A percentile compares a stretch with the other conserved stretches of the same genome.
Conservation (phyloP, 2,113 vertebrate species). For the Balaeniceps rex region DNA sequence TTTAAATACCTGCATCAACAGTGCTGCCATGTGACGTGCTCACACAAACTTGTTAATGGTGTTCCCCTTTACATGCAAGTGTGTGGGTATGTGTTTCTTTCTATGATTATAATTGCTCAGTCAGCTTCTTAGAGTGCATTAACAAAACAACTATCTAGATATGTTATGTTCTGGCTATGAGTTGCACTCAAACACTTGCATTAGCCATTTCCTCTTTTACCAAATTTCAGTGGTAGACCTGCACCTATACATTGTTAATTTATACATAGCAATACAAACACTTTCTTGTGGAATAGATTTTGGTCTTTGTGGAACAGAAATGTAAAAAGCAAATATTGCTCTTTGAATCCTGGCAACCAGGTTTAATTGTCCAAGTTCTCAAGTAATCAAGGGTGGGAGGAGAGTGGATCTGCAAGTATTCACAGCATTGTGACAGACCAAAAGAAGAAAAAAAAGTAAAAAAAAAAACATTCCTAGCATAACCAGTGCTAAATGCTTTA, state of each 20-base stretch:
- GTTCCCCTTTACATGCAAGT: background rate
- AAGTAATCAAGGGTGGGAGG: background rate
- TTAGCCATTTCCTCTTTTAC: background rate
- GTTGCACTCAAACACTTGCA: background rate
- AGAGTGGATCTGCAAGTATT: background rate
- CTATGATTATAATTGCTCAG: background rate
- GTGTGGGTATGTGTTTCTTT: background rate
- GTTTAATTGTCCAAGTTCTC: background rate
- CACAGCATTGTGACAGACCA: background rate
- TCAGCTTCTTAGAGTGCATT: background rate
- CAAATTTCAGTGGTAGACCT: background rate
- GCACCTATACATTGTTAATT: background rate
- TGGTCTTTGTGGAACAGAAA: background rate
- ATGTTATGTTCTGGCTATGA: background rate
- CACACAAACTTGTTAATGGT: background rate
- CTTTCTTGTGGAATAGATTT: background rate
- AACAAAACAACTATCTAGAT: background rate
- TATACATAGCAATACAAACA: background rate
- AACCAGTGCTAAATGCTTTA: slow-evolving; percentile 22
- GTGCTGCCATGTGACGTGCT: background rate
- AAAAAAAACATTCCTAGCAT: background rate
- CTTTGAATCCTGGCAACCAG: background rate
- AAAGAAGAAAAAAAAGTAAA: background rate
- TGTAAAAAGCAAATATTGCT: background rate
- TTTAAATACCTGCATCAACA: background rate